Conservation (phyloP, 1,140 invertebrate genomes). For the Globodera ellingtonae region DNA sequence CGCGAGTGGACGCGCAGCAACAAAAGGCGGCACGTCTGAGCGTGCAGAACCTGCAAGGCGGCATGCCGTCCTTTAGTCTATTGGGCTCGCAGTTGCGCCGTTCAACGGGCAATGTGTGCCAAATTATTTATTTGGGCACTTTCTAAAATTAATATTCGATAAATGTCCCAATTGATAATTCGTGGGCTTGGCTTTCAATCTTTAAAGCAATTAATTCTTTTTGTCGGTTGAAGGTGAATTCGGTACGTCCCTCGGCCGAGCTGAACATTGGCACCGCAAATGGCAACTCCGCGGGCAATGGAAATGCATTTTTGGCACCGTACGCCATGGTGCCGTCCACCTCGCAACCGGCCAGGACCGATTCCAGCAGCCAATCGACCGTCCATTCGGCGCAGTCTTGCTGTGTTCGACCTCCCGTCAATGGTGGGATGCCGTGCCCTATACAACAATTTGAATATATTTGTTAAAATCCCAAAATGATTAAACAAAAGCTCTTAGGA, state of each 20-base stretch:
- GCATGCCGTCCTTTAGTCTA: constrained; percentile 12
- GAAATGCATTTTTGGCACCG: not conserved
- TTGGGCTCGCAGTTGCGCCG: constrained; percentile 11
- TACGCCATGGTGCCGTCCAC: constrained; percentile 11
- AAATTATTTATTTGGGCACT: not conserved
- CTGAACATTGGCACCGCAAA: constrained; percentile 1
- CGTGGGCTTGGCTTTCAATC: too few species aligned
- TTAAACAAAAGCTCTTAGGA: too few species aligned
- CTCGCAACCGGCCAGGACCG: constrained; percentile 7
- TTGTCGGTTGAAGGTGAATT: constrained; percentile 9
- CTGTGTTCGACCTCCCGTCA: constrained; percentile 17
- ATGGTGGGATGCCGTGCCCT: constrained; percentile 4
- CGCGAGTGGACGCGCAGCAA: constrained; percentile 15
- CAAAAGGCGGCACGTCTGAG: constrained; percentile 26
- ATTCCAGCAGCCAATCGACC: constrained; percentile 27
- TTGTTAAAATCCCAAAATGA: too few species aligned
- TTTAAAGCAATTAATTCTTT: not conserved
- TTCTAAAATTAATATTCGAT: not conserved
- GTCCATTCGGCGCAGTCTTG: constrained; percentile 46
- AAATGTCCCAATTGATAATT: not conserved
- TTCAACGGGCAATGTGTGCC: constrained; percentile 18
- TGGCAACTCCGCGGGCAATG: not conserved
- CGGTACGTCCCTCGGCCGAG: constrained; percentile 21
- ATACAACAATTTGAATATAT: too few species aligned
- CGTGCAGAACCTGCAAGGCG: constrained; percentile 27